Evolutionary conservation across 2,888 invertebrate genomes (phyloP).

Genomic region (Quadroppia sp.): DNA sequence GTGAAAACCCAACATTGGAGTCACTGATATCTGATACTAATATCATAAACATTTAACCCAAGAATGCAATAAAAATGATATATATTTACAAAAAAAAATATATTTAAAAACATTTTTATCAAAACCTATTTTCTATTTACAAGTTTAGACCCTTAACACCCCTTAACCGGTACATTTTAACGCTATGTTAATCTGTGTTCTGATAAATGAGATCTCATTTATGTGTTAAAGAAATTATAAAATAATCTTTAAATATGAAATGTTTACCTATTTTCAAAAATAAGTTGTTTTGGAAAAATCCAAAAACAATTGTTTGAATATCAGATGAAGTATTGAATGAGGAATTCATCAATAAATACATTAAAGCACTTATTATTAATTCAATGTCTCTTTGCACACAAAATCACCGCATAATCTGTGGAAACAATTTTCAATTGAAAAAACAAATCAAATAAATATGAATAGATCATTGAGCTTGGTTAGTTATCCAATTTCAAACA

Average conservation of each 20-base stretch:
- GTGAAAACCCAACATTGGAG: too few species aligned
- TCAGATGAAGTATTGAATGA: conserved; percentile 7
- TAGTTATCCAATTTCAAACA: not conserved
- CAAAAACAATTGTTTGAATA: not conserved
- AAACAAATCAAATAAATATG: not conserved
- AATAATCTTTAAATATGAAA: not conserved
- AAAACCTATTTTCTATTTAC: too few species aligned
- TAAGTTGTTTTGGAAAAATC: conserved; percentile 19
- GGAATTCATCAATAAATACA: conserved; percentile 17
- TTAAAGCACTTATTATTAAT: conserved; percentile 5
- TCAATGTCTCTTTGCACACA: not conserved
- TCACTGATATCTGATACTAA: too few species aligned
- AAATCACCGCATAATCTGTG: conserved; percentile 11
- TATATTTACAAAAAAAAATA: too few species aligned
- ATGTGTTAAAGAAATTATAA: too few species aligned
- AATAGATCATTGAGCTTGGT: not conserved
- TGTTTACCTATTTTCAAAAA: conserved; percentile 25
- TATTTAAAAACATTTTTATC: too few species aligned
- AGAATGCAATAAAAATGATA: too few species aligned
- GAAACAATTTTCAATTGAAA: not conserved
- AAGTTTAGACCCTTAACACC: too few species aligned
- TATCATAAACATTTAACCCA: too few species aligned
- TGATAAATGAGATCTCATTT: too few species aligned
- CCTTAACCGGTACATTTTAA: too few species aligned
- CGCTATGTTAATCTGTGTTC: too few species aligned